Conservation (phyloP, 1,140 invertebrate species). For the Cherax destructor region DNA sequence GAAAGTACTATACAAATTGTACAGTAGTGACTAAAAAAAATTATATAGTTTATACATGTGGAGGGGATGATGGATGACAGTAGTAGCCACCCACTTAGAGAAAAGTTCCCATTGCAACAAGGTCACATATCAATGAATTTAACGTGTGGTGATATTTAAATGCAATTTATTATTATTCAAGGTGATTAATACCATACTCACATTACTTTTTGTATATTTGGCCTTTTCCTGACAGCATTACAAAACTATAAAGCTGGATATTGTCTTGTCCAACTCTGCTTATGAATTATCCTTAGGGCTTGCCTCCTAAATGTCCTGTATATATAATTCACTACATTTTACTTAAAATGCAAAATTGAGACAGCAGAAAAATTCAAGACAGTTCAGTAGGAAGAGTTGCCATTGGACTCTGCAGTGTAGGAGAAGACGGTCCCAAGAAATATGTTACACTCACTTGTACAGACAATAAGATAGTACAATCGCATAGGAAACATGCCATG, state of each 20-base stretch:
- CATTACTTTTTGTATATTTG: conserved; percentile 47
- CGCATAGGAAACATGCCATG: not conserved
- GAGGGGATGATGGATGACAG: too few species aligned
- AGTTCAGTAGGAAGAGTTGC: not conserved
- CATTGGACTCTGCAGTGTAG: conserved; percentile 29
- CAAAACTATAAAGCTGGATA: conserved; percentile 65
- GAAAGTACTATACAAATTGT: too few species aligned
- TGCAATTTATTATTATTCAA: too few species aligned
- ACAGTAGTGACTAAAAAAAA: too few species aligned
- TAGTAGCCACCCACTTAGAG: too few species aligned
- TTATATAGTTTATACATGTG: too few species aligned
- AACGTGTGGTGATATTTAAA: too few species aligned
- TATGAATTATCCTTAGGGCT: not conserved
- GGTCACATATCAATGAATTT: too few species aligned
- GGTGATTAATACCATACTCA: not conserved
- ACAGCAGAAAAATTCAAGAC: conserved; percentile 11
- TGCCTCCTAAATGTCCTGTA: conserved; percentile 1
- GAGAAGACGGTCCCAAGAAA: conserved; percentile 40
- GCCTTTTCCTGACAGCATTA: conserved; percentile 59
- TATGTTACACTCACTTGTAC: conserved; percentile 43
- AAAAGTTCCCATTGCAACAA: too few species aligned
- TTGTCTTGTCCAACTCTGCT: conserved; percentile 37
- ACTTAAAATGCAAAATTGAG: conserved; percentile 12
- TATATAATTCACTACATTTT: conserved; percentile 2
- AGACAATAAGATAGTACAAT: conserved; percentile 46